Evolutionary conservation across 2,113 vertebrate species (phyloP).

Genomic region (Loxodonta africana): DNA sequence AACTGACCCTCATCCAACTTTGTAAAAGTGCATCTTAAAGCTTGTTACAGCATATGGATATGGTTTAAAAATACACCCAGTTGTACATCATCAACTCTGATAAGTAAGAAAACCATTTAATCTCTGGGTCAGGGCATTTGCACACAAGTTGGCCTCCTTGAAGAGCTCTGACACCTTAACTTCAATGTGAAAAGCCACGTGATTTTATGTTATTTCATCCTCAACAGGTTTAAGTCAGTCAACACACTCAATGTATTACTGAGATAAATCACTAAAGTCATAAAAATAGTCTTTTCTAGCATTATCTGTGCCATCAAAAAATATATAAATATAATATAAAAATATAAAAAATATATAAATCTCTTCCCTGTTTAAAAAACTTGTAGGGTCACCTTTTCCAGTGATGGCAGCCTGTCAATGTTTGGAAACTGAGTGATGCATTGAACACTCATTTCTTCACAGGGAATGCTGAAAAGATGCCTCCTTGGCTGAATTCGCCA

Average conservation of each 20-base stretch:
- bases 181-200: background rate
- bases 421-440: background rate
- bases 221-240: background rate
- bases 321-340: too few relatives aligned
- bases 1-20: accelerated
- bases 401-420: accelerated
- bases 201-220: background rate
- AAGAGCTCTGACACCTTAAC: too few relatives aligned
- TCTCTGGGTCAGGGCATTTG: background rate
- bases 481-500: too few relatives aligned
- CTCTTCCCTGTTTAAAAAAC: background rate
- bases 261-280: background rate
- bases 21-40: too few relatives aligned
- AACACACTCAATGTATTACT: background rate
- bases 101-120: background rate
- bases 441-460: accelerated
- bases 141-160: background rate
- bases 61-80: background rate
- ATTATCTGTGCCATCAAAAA: background rate
- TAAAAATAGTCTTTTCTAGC: background rate
- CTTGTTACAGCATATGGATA: accelerated
- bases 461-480: accelerated
- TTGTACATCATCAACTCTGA: background rate
- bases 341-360: too few relatives aligned
- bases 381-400: accelerated